Base-by-base conservation (phyloP, 2,888 invertebrate species). In the Pandemis heparana region DNA sequence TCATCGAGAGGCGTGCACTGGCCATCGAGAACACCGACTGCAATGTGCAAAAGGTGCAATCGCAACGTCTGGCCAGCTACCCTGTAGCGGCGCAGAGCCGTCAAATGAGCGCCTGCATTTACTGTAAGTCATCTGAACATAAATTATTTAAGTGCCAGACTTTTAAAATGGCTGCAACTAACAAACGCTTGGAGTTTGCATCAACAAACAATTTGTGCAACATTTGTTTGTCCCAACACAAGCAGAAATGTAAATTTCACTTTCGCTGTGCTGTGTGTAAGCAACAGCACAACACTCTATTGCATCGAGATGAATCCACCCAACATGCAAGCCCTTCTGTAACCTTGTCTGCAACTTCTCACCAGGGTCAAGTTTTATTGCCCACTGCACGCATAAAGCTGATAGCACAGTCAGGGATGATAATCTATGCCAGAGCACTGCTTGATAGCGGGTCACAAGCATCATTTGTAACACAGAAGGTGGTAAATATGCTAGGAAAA, bases 51-150 rank as follows among this genome's bases (percentile, higher is more conserved):
- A n/a, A n/a, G n/a, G n/a, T n/a, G n/a, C n/a, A n/a, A n/a, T n/a
- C n/a, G n/a, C n/a, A n/a, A n/a, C n/a, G n/a, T n/a, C n/a, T n/a
- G n/a, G n/a, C n/a, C n/a, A n/a, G n/a, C n/a, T n/a, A n/a, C n/a
- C n/a, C n/a, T n/a, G n/a, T n/a, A n/a, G n/a, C n/a, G n/a, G n/a
- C n/a, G n/a, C n/a, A n/a, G n/a, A n/a, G n/a, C n/a, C n/a, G n/a
- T n/a, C n/a, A n/a, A n/a, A n/a, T n/a, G n/a, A n/a, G n/a, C 16
- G 51, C 51, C 51, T n/a, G 51, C 51, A 51, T 51, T 51, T 48
- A 48, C 46, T 48, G 46, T 48, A 48, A 48, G 46, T 48, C 46
- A 48, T 14, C 46, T 48, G 46, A 48, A 14, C 14, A 48, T 14
- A 48, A 48, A 48, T 48, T 48, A 48, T 48, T 48, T n/a, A 48